Percentiles rank a stretch among this genome's conserved stretches.
Evolutionary conservation across 2,888 invertebrate genomes (phyloP).

Genomic region (Punctoribates punctum): DNA sequence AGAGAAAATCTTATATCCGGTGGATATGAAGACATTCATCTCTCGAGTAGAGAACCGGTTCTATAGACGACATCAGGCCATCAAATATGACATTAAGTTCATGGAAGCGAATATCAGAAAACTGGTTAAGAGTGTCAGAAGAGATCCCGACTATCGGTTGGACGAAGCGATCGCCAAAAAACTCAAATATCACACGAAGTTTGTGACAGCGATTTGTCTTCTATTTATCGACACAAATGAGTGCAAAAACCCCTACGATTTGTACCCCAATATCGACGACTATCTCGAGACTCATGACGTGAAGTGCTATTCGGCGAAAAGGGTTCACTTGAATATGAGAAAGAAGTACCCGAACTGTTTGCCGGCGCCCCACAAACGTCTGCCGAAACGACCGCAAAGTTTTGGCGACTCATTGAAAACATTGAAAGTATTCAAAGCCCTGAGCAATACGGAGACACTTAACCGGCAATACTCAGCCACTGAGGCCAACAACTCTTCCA

Average conservation of each 20-base stretch:
- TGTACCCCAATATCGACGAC: neutral
- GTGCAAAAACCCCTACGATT: neutral
- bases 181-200: conserved; percentile 27
- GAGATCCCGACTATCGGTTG: conserved; percentile 12
- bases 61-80: neutral
- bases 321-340: neutral
- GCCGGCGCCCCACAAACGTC: neutral
- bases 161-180: neutral
- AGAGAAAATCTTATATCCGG: conserved; percentile 14
- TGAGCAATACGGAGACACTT: neutral
- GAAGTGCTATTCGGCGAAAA: conserved; percentile 24
- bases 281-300: conserved; percentile 32
- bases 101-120: conserved; percentile 14
- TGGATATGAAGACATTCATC: conserved; percentile 6
- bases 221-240: conserved; percentile 16
- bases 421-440: neutral
- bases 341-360: neutral
- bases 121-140: conserved; percentile 16
- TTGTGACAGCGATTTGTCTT: neutral
- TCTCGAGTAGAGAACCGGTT: neutral
- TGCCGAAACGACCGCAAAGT: neutral
- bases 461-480: too few relatives aligned
- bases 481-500: too few relatives aligned
- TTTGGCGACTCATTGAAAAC: neutral
- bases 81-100: conserved; percentile 31